Percentiles rank a stretch among this genome's conserved stretches.
Conservation (phyloP, 2,888 invertebrate genomes). For the Pinctada fucata region DNA sequence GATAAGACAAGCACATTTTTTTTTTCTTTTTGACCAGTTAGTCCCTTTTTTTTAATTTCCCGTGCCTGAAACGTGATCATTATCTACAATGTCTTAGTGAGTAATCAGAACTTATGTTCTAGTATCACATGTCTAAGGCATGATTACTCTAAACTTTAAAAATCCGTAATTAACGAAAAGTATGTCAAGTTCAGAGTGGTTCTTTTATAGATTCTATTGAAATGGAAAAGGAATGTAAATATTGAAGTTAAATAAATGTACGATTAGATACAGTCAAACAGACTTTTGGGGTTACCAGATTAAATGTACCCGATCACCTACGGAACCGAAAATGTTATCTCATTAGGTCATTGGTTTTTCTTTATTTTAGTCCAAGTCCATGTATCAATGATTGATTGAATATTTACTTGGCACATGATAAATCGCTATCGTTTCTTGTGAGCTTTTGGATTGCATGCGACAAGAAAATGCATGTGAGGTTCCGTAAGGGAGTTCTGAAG, state of each 20-base stretch:
- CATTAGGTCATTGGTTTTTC: background rate
- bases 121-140: too few species aligned
- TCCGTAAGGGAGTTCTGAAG: background rate
- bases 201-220: background rate
- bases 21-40: too few species aligned
- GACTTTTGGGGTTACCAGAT: background rate
- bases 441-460: background rate
- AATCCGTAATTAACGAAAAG: too few species aligned
- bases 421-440: background rate
- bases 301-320: slow-evolving; percentile 1
- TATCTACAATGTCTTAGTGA: too few species aligned
- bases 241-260: background rate
- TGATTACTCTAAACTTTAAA: too few species aligned
- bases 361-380: background rate
- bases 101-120: too few species aligned
- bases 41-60: too few species aligned
- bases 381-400: background rate
- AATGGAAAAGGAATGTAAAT: background rate
- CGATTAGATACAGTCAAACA: background rate
- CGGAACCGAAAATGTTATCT: background rate
- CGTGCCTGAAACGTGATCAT: too few species aligned
- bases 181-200: too few species aligned
- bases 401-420: background rate
- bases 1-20: too few species aligned
- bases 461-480: background rate